Base-by-base conservation (phyloP, 2,113 vertebrate species). In the Capreolus pygargus region DNA sequence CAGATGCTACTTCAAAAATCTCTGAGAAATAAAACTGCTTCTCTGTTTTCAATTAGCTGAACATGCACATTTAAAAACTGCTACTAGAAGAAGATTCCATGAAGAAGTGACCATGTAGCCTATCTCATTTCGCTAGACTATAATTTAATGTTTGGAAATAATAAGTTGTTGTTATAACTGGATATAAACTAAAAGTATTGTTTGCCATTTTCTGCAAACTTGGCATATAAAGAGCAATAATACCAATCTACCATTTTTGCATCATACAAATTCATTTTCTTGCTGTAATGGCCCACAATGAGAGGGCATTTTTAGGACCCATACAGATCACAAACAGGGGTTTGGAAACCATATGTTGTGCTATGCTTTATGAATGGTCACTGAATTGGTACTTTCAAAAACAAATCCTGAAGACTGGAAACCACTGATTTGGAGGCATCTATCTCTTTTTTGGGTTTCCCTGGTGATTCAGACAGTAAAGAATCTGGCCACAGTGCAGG, bases 111-210 rank as follows among this genome's bases (percentile, higher is more conserved):
- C 96, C 90, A 58, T 16, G 87, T 57, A 93, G 3, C 58, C 82
- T 27, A 85, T 97, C 98, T 98, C 55, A 94, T 98, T 98, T 98
- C 86, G 76, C 88, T 96, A 39, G 89, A 60, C 82, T 86, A 27
- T 96, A 98, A 97, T 98, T 97, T 98, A 97, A 97, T 96, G 78
- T 97, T 96, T 57, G 39, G 47, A 84, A 98, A 95, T 95, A 97
- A 94, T 95, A 97, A 55, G 25, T 95, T 93, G 96, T 97, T 96
- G 82, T 85, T 92, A 94, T 81, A 94, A 30, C 36, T 74, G 15
- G 98, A 97, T 92, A 89, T 95, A 84, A 96, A 94, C 55, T 25
- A 23, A 96, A 97, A 95, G 55, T 39, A 81, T 96, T 95, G 84
- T 97, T 97, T 97, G 16, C 21, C 57, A 61, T 97, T 98, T 82